Evolutionary conservation across 1,140 invertebrate species (phyloP), one percentile per base, ranked within the genome.

Genomic region (Epicauta chinensis): DNA sequence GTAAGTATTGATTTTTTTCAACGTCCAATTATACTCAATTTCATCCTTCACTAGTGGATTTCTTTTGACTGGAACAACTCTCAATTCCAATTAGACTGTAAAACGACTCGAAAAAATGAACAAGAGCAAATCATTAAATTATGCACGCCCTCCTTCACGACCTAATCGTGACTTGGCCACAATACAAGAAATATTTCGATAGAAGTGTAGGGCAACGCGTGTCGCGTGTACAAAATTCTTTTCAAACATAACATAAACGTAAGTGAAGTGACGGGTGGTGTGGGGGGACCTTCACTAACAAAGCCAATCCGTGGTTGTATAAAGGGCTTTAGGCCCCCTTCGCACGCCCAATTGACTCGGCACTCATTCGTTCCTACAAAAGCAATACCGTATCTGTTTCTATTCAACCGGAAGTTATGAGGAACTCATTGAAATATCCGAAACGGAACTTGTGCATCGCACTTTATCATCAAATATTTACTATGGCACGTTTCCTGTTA

Each of bases 271-370:
- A n/a, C n/a, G n/a, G n/a, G n/a, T n/a, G 48, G 53, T 52, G 51
- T 41, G 56, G 51, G 43, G 57, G 49, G 52, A 55, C 55, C 56
- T 12, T 34, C 46, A 51, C 54, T 60, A 61, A 61, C 60, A 65
- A 65, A 65, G 62, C 63, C 62, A 65, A 65, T 65, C 60, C 63
- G 51, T 41, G 43, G 47, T 51, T 41, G 56, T 52, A 36, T 31
- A 43, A 51, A 59, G 55, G 49, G 59, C 47, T 54, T 37, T 50
- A 44, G 43, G 29, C 29, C 29, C 58, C 59, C 49, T 56, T 41
- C 42, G 55, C 53, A 64, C 58, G 62, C 60, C 62, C 62, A 64
- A 64, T 64, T 64, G 62, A 60, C 61, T 63, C 58, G 53, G 54
- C 56, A 59, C 60, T 46, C 60, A 56, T 51, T 53, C 51, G 49